Evolutionary conservation across 2,797 vertebrate genomes (phyloP).

Genomic region (Smutsia gigantea): DNA sequence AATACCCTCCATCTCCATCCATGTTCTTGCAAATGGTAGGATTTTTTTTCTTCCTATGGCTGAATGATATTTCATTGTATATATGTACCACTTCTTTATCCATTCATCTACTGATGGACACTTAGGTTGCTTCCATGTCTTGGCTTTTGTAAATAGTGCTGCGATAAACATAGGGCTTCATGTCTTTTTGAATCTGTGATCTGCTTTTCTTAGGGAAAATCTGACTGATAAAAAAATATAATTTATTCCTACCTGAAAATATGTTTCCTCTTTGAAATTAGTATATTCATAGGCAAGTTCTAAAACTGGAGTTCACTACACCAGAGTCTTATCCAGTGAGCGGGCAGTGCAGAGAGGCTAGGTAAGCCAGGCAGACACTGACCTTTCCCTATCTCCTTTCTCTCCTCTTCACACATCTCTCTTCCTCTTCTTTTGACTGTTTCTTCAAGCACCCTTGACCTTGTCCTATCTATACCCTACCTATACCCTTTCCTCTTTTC

Average conservation of each 20-base stretch:
- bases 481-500: background rate
- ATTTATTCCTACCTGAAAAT: constrained; percentile 13
- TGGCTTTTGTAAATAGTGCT: too few relatives aligned
- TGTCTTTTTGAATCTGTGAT: too few relatives aligned
- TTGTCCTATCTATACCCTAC: background rate
- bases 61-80: too few relatives aligned
- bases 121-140: too few relatives aligned
- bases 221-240: background rate
- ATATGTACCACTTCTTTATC: too few relatives aligned
- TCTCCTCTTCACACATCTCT: background rate
- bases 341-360: background rate
- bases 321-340: background rate
- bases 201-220: background rate
- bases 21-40: too few relatives aligned
- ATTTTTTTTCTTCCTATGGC: too few relatives aligned
- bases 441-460: background rate
- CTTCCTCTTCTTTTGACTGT: background rate
- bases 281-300: background rate
- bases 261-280: background rate
- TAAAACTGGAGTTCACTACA: background rate
- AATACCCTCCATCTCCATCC: too few relatives aligned
- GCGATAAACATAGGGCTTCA: too few relatives aligned
- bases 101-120: too few relatives aligned
- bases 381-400: background rate
- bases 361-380: background rate